Evolutionary conservation across 1,140 invertebrate species (phyloP), one percentile per base, ranked within the genome.

Genomic region (Pogonomyrmex barbatus): DNA sequence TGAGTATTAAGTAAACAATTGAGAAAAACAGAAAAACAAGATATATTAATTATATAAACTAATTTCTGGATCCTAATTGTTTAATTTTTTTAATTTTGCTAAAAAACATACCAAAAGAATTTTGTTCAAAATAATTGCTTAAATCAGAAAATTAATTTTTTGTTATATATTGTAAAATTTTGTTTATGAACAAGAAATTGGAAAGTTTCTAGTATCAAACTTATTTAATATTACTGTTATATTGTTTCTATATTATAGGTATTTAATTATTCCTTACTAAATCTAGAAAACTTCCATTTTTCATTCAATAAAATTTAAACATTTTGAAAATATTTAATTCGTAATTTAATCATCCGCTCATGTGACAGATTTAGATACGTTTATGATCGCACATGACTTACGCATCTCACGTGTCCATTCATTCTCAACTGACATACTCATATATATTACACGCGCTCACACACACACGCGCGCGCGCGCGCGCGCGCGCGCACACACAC

Each of bases 321-420:
- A 71, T 33, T 4, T 58, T 30, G 24, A 75, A 58, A 45, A 42
- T 76, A 75, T 2, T 56, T 56, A 42, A 58, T 58, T 58, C 5
- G 1, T 17, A 4, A 39, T n/a, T 9, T 56, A 39, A 6, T 24
- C 5, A 6, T 0, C 14, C 4, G 4, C 0, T 42, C 2, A n/a
- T 30, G 24, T 30, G 17, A 33, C 1, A 24, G 17, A 50, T 65
- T 33, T 10, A 47, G n/a, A 42, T 52, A 54, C 6, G 2, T 45
- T 81, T 70, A 70, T 42, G n/a, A 45, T 81, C 8, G 62, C 12
- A 68, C 77, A 36, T 81, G 63, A 9, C 24, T 81, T 65, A 65
- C 10, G 17, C 42, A 45, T 81, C 39, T 67, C 9, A 5, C 36
- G 14, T 67, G 62, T 42, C 2, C 50, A 81, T 81, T 81, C n/a